phyloP scores from a whole-genome alignment of 2,113 vertebrate genomes.

The Gnathonemus echidnorhynchus region DNA sequence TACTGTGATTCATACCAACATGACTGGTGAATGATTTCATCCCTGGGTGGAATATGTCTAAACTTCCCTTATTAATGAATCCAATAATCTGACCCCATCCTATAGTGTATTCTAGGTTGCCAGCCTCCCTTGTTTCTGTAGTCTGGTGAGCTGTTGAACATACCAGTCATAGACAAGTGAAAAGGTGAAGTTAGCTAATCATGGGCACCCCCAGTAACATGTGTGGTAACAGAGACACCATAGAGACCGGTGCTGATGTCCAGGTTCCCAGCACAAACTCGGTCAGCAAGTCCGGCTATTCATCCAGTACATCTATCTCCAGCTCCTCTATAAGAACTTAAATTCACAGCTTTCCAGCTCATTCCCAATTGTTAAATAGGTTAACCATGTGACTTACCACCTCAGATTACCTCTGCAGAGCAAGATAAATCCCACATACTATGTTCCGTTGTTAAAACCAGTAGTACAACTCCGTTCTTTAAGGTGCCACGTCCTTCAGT shows the following conservation, averaged over 20 bases:
- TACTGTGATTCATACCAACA: not conserved
- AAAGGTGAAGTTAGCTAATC: not conserved
- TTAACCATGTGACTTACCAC: not conserved
- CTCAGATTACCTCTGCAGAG: not conserved
- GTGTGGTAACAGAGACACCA: not conserved
- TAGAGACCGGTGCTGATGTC: not conserved
- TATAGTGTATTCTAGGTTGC: not conserved
- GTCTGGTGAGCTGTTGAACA: not conserved
- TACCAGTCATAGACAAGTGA: not conserved
- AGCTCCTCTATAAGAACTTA: not conserved
- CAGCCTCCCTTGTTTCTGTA: not conserved
- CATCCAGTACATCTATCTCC: not conserved
- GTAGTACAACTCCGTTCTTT: not conserved
- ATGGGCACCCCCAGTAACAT: not conserved
- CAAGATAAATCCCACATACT: not conserved
- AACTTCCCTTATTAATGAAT: not conserved
- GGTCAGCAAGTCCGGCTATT: not conserved
- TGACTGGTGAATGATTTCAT: not conserved
- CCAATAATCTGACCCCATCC: not conserved
- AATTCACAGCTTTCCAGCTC: not conserved
- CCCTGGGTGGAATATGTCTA: not conserved
- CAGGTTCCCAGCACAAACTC: not conserved
- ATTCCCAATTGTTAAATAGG: not conserved
- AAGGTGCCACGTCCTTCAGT: not conserved
- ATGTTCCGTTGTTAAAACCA: not conserved